These are phyloP conservation scores for Embiotoca jacksoni DNA, from an alignment of 2,113 vertebrate species.

Conservation along the genomic window DNA sequence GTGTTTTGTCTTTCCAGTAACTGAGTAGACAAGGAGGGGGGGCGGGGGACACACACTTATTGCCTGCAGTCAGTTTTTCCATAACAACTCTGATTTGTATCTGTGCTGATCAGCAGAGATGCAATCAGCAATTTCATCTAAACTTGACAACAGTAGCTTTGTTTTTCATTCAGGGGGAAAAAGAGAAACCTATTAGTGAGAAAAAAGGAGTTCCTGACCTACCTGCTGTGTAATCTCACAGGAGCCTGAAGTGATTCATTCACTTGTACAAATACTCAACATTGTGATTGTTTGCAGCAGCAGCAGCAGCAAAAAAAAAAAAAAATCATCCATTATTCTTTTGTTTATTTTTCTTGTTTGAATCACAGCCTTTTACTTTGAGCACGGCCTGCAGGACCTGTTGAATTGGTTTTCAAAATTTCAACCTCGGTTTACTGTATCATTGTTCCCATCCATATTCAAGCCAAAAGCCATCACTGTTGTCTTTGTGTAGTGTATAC, in stretches of 20 bases:
- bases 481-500: not conserved
- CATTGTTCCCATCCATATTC: not conserved
- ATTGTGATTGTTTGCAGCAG: not conserved
- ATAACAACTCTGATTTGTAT: constrained; percentile 40
- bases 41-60: not conserved
- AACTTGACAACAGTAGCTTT: constrained; percentile 4
- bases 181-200: constrained; percentile 5
- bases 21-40: not conserved
- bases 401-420: constrained; percentile 13
- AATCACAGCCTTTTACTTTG: constrained; percentile 3
- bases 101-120: constrained; percentile 37
- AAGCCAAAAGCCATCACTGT: not conserved
- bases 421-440: constrained; percentile 10
- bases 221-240: too few species aligned
- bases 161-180: constrained; percentile 29
- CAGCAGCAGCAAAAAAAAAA: not conserved
- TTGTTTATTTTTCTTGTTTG: constrained; percentile 17
- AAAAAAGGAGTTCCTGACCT: constrained; percentile 17
- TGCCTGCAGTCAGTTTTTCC: constrained; percentile 20
- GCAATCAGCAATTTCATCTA: constrained; percentile 20
- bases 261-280: constrained; percentile 7
- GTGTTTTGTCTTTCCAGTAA: constrained; percentile 17
- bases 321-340: not conserved
- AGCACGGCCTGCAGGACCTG: not conserved
- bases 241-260: not conserved